These are phyloP conservation scores for Zaprionus capensis DNA, from an alignment of 1,140 invertebrate species.

Conservation along the genomic window DNA sequence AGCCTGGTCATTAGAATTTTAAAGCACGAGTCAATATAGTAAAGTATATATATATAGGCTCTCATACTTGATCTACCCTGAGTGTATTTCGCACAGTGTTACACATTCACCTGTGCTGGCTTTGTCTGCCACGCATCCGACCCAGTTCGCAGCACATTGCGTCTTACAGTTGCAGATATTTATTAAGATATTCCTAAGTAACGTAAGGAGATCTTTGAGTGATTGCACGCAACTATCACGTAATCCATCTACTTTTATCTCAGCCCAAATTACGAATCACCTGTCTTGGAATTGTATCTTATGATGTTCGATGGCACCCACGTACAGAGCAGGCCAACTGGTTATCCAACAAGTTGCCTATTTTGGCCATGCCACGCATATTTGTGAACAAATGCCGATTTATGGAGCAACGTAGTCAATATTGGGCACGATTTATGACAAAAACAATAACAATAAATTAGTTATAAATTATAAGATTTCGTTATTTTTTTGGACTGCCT, in stretches of 20 bases:
- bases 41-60: too few relatives aligned
- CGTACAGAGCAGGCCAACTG: background rate
- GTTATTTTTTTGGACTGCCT: background rate
- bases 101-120: background rate
- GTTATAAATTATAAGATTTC: background rate
- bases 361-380: background rate
- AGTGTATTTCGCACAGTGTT: background rate
- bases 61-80: background rate
- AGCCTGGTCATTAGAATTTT: background rate
- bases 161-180: background rate
- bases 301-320: background rate
- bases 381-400: background rate
- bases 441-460: background rate
- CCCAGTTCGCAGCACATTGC: background rate
- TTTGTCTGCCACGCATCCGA: constrained; percentile 2
- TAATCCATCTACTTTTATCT: background rate
- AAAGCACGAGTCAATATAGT: background rate
- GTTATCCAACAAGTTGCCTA: background rate
- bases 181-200: background rate
- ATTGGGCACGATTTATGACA: background rate
- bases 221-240: background rate
- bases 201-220: background rate
- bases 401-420: background rate
- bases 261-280: background rate
- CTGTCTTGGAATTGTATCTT: background rate